phyloP scores from a whole-genome alignment of 2,113 vertebrate genomes.

The Pituophis catenifer region DNA sequence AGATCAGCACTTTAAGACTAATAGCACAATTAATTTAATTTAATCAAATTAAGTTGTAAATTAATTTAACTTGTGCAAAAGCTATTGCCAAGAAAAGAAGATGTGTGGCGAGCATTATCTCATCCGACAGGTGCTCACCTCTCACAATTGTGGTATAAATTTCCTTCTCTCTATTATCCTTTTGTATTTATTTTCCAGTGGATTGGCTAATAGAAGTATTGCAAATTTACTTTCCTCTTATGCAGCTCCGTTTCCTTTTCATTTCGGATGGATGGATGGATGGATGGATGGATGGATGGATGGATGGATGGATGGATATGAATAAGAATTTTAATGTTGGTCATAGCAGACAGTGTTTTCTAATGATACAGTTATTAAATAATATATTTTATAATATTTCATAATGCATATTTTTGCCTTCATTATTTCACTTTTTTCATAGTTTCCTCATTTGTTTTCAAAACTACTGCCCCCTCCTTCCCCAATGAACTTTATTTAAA shows the following conservation, averaged over 20 bases:
- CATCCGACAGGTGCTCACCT: background rate
- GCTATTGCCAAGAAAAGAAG: background rate
- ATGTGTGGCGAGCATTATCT: background rate
- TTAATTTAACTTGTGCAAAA: constrained; percentile 10
- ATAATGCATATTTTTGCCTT: background rate
- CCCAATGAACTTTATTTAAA: background rate
- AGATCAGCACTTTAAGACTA: background rate
- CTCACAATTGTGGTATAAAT: background rate
- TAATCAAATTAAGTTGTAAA: background rate
- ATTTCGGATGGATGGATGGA: background rate
- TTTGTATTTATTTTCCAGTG: background rate
- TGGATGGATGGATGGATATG: background rate
- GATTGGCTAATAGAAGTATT: background rate
- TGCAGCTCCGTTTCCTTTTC: background rate
- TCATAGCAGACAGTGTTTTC: background rate
- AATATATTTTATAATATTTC: background rate
- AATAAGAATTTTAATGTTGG: background rate
- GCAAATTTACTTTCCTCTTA: background rate
- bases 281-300: background rate
- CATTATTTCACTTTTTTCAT: background rate
- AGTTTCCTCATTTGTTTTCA: background rate
- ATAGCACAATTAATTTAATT: background rate
- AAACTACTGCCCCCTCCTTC: background rate
- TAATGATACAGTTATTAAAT: background rate
- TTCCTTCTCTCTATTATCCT: background rate